Percentiles rank a stretch among this genome's conserved stretches.
These are phyloP conservation scores for Sminthurinus signatus DNA, from an alignment of 1,140 invertebrate species.

Conservation along the genomic window DNA sequence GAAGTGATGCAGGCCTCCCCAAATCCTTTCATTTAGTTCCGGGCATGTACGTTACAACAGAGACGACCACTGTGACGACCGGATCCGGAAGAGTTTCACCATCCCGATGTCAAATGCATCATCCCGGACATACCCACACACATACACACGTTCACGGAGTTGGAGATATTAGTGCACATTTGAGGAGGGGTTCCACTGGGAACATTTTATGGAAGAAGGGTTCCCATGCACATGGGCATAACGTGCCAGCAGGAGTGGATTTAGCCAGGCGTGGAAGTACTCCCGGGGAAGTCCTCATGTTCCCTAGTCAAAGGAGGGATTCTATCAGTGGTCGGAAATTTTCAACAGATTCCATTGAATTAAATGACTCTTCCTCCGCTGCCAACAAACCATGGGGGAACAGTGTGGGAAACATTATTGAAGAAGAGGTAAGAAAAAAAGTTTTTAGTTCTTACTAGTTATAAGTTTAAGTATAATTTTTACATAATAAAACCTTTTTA, in stretches of 20 bases:
- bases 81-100: conserved; percentile 11
- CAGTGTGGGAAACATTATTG: conserved; percentile 27
- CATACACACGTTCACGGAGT: conserved; percentile 14
- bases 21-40: conserved; percentile 30
- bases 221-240: conserved; percentile 17
- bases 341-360: conserved; percentile 42
- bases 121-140: not conserved
- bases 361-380: conserved; percentile 11
- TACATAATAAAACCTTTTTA: too few relatives aligned
- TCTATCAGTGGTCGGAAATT: conserved; percentile 35
- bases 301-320: conserved; percentile 25
- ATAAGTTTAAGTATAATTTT: not conserved
- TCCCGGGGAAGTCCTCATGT: conserved; percentile 34
- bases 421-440: conserved; percentile 39
- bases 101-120: conserved; percentile 30
- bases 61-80: conserved; percentile 12
- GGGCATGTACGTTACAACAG: conserved; percentile 13
- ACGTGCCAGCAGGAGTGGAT: conserved; percentile 10
- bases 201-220: conserved; percentile 37
- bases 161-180: too few relatives aligned
- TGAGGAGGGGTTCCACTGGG: conserved; percentile 36
- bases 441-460: too few relatives aligned
- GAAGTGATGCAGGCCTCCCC: conserved; percentile 33
- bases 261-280: conserved; percentile 30
- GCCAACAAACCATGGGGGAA: conserved; percentile 22